phyloP scores from a whole-genome alignment of 2,797 vertebrate species.

The Pogonophryne albipinna region DNA sequence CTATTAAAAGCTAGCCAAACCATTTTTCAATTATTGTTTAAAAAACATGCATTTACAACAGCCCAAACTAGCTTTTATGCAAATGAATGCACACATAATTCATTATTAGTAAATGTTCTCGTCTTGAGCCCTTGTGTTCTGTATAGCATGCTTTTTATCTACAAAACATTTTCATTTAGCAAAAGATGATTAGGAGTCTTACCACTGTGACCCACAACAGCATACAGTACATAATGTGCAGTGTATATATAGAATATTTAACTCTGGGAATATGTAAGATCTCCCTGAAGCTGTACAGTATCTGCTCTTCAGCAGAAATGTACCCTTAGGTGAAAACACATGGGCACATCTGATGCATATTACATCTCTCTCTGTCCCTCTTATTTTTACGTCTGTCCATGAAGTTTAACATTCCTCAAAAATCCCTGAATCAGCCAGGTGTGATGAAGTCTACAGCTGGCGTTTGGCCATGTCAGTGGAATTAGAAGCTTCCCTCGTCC shows the following conservation, averaged over 20 bases:
- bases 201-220: constrained; percentile 12
- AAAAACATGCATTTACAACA: background rate
- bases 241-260: constrained; percentile 42
- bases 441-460: constrained; percentile 7
- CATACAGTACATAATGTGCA: constrained; percentile 17
- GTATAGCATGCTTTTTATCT: constrained; percentile 15
- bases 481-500: constrained; percentile 45
- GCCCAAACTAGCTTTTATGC: background rate
- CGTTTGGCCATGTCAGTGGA: constrained; percentile 38
- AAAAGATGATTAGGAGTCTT: constrained; percentile 34
- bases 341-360: background rate
- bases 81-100: background rate
- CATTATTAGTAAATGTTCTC: background rate
- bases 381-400: background rate
- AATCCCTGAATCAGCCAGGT: constrained; percentile 8
- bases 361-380: background rate
- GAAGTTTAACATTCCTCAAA: constrained; percentile 1
- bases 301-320: constrained; percentile 20
- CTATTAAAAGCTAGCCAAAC: constrained; percentile 1
- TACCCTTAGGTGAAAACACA: background rate
- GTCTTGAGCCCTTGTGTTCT: background rate
- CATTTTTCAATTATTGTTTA: background rate
- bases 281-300: constrained; percentile 15
- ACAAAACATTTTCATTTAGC: constrained; percentile 25
- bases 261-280: constrained; percentile 36